Base-by-base conservation (phyloP, 64 coral and sea anemone genomes). In the Actinia tenebrosa region DNA sequence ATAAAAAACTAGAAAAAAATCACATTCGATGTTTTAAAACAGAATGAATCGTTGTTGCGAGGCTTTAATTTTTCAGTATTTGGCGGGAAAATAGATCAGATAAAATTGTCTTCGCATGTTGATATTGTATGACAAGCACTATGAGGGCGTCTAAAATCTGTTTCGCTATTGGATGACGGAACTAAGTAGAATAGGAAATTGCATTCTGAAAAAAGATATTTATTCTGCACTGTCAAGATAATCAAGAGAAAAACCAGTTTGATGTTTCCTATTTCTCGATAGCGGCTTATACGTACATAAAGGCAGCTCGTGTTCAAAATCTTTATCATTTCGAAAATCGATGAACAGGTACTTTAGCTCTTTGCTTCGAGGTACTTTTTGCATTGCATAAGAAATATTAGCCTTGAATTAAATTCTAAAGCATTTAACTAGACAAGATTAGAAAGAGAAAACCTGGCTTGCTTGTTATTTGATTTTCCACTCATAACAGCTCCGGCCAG, bases 111-210 rank as follows among this genome's bases (percentile, higher is more conserved):
- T 13, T 81, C 79, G 3, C 17, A 19, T 50, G 46, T 81, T 81
- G 79, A 81, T 81, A 81, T 81, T 81, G 16, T 18, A 22, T 81
- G 79, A 81, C 79, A 81, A 81, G 69, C 10, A 30, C 26, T 42
- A 18, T 9, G 27, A 15, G 45, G 10, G 79, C 45, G 44, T 20
- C 43, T 81, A 20, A 80, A 53, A 81, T 50, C 50, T 50, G 16
- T 53, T 23, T 50, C 5, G 79, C 79, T 52, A 81, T 81, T 81
- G 79, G 79, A 53, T 81, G 27, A 81, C 20, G 19, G 6, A 50
- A 53, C 23, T 81, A 45, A 81, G 43, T 81, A 20, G 16, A 53
- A 52, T 11, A 81, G 79, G 79, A 81, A 81, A 81, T 53, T 81
- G 79, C 44, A 42, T 75, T 16, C 22, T 75, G 25, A 4, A 75